Evolutionary conservation across 2,113 vertebrate genomes (phyloP).

Genomic region (Tyto alba): DNA sequence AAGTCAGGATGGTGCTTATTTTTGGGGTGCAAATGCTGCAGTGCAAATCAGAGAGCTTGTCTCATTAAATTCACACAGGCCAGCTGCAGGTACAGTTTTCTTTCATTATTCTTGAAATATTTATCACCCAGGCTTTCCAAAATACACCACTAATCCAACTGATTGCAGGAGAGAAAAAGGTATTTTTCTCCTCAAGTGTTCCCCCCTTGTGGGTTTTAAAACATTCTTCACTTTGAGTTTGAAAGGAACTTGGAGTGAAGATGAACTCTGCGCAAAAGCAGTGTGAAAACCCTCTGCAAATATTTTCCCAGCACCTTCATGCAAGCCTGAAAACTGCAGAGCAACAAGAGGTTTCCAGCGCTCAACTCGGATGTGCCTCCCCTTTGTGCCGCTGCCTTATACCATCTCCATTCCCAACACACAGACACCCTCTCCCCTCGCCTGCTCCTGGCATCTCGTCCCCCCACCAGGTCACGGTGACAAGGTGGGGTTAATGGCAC

Average conservation of each 20-base stretch:
- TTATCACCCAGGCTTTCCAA: background rate
- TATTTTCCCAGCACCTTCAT: background rate
- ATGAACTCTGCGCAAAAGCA: background rate
- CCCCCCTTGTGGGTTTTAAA: background rate
- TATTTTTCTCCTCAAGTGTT: background rate
- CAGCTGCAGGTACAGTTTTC: background rate
- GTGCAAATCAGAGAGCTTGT: background rate
- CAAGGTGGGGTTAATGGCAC: background rate
- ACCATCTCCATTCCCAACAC: background rate
- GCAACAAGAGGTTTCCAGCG: background rate
- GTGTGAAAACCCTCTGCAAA: background rate
- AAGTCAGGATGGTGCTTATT: background rate
- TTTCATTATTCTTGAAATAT: background rate
- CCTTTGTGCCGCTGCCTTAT: too few species aligned
- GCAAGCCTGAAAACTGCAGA: background rate
- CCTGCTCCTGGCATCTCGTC: background rate
- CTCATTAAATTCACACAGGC: background rate
- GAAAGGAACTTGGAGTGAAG: background rate
- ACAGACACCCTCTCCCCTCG: background rate
- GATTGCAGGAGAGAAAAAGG: background rate
- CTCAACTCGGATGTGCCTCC: background rate
- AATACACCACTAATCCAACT: background rate
- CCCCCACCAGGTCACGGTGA: rapidly evolving
- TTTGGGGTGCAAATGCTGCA: background rate
- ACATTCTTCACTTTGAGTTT: background rate